Percentiles rank a stretch among this genome's conserved stretches.
Evolutionary conservation across 2,113 vertebrate species (phyloP).

Genomic region (Microtus richardsoni): DNA sequence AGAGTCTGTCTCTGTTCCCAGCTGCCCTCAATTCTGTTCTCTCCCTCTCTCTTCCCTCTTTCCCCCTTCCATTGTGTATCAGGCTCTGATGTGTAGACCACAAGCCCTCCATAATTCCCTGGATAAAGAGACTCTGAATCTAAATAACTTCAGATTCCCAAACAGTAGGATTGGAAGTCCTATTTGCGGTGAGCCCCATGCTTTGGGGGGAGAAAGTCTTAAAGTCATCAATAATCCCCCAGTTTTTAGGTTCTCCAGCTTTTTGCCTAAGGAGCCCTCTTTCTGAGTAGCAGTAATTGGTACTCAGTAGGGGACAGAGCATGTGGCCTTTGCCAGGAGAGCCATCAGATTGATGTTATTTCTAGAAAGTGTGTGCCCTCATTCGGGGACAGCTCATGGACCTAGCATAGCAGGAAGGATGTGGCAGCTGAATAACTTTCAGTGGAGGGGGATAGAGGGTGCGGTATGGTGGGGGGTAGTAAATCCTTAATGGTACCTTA

Average conservation of each 20-base stretch:
- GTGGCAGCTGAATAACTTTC: not conserved
- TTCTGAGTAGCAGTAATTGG: not conserved
- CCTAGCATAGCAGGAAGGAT: not conserved
- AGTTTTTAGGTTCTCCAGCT: not conserved
- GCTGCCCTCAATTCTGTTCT: not conserved
- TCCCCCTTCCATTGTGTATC: not conserved
- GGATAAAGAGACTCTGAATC: not conserved
- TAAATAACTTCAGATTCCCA: not conserved
- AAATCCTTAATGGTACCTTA: not conserved
- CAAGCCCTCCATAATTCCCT: not conserved
- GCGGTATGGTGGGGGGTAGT: not conserved
- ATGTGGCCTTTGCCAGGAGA: not conserved
- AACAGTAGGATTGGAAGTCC: not conserved
- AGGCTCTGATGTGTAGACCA: not conserved
- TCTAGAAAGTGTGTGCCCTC: not conserved
- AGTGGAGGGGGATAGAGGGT: not conserved
- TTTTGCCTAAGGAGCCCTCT: not conserved
- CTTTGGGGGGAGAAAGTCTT: not conserved
- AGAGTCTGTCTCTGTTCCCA: not conserved
- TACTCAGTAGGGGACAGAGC: not conserved
- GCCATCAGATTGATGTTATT: not conserved
- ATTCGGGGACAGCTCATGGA: not conserved
- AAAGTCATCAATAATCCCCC: not conserved
- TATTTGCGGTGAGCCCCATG: not conserved
- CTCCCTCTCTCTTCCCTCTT: not conserved